Evolutionary conservation across 2,888 invertebrate species (phyloP).

Genomic region (Litoditis marina): DNA sequence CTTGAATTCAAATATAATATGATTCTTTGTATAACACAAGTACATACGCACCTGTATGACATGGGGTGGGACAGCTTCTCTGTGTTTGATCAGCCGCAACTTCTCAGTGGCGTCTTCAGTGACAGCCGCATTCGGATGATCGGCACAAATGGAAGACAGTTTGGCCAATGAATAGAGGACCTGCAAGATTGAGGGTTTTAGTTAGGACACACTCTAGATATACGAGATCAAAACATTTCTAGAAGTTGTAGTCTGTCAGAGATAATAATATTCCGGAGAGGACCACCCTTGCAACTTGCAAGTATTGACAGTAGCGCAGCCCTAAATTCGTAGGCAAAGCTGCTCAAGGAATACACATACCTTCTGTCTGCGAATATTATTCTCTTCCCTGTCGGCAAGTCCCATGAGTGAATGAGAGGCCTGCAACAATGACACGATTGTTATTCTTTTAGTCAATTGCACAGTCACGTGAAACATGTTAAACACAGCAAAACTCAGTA

Average conservation of each 20-base stretch:
- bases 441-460: neutral
- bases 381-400: neutral
- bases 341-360: neutral
- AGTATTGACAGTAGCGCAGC: too few relatives aligned
- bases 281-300: too few relatives aligned
- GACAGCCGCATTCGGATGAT: neutral
- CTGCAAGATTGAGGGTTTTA: neutral
- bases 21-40: too few relatives aligned
- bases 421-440: too few relatives aligned
- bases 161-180: slow-evolving; percentile 5
- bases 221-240: neutral
- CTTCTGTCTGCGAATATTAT: neutral
- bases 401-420: slow-evolving; percentile 4
- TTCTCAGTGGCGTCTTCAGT: neutral
- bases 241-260: too few relatives aligned
- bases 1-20: too few relatives aligned
- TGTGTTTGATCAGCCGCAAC: slow-evolving; percentile 2
- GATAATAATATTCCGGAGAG: too few relatives aligned
- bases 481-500: too few relatives aligned
- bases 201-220: neutral
- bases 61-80: slow-evolving; percentile 2
- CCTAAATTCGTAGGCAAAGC: too few relatives aligned
- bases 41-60: neutral
- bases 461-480: too few relatives aligned
- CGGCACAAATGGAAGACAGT: slow-evolving; percentile 4